Conservation (phyloP, 2,113 vertebrate species). For the Bos indicus region DNA sequence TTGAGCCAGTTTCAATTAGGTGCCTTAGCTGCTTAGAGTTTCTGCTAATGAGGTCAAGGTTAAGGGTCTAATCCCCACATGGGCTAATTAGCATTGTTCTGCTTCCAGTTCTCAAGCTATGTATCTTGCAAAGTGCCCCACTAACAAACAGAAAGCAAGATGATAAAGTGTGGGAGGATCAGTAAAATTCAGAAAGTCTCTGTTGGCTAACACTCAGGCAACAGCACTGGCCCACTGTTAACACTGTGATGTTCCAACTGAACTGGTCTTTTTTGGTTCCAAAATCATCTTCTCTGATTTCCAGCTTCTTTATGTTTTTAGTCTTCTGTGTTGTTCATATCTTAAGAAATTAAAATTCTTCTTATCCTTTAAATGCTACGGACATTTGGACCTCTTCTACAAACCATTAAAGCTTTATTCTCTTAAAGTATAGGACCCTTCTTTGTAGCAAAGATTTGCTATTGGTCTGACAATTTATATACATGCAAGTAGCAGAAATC, state of each 20-base stretch:
- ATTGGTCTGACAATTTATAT: background rate
- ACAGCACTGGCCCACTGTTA: background rate
- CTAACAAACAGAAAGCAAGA: background rate
- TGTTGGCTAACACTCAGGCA: background rate
- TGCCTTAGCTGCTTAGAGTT: background rate
- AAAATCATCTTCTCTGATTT: background rate
- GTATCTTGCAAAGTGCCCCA: background rate
- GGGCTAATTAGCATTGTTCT: slow-evolving; percentile 10
- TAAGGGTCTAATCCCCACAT: background rate
- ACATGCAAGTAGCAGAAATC: background rate
- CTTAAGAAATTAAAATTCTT: background rate
- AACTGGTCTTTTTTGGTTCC: background rate
- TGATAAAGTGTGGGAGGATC: background rate
- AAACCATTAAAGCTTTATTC: background rate
- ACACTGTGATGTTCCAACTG: background rate
- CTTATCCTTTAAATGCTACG: background rate
- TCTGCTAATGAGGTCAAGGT: slow-evolving; percentile 25
- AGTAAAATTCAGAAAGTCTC: background rate
- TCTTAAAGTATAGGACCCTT: background rate
- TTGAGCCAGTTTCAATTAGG: background rate
- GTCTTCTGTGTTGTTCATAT: background rate
- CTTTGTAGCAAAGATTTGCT: background rate
- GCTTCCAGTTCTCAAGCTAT: background rate
- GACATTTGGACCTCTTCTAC: background rate
- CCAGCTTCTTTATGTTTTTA: background rate